Conservation (phyloP, 2,888 invertebrate species). For the Lapara coniferarum region DNA sequence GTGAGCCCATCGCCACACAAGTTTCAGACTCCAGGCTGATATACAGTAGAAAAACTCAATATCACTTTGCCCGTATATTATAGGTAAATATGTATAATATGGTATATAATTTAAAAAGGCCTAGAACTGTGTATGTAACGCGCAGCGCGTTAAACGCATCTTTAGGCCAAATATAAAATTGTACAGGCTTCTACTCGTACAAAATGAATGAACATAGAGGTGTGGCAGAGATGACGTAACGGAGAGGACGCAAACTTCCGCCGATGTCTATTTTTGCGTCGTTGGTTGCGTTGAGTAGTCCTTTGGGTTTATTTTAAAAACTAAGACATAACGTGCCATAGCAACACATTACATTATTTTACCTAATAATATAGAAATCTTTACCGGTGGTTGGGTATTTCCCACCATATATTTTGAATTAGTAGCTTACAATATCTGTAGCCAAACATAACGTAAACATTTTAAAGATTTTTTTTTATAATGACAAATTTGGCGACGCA, state of each 20-base stretch:
- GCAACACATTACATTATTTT: constrained; percentile 9
- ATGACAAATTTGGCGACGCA: constrained; percentile 39
- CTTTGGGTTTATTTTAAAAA: constrained; percentile 8
- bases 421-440: constrained; percentile 10
- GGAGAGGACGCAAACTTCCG: not conserved
- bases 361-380: constrained; percentile 15
- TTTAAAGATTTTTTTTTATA: constrained; percentile 53
- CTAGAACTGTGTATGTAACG: no score
- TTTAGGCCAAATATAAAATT: not conserved
- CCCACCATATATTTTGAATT: constrained; percentile 21
- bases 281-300: not conserved
- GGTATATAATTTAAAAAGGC: no score
- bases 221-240: not conserved
- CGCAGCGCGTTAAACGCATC: no score
- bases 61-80: no score
- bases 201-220: constrained; percentile 8
- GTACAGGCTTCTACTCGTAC: not conserved
- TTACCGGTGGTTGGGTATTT: not conserved
- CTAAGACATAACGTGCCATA: not conserved
- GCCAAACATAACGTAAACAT: constrained; percentile 39
- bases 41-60: no score
- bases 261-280: not conserved
- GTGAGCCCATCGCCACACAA: no score
- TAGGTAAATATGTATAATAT: no score
- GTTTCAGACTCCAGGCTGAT: no score